Evolutionary conservation across 2,888 invertebrate species (phyloP).

Genomic region (Tipula helvola): DNA sequence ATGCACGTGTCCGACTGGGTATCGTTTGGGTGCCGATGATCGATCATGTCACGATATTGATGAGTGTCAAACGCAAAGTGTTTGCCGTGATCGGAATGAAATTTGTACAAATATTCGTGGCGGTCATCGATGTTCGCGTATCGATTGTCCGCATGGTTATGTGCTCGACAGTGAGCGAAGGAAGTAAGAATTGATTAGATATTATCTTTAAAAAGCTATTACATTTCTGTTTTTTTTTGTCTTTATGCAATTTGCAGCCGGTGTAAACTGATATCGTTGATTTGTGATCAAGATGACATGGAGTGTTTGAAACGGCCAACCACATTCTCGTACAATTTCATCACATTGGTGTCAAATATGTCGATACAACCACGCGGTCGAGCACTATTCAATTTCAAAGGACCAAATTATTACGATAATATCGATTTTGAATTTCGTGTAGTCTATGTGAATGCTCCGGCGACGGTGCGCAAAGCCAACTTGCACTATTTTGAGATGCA

Average conservation of each 20-base stretch:
- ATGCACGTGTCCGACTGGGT: constrained; percentile 71
- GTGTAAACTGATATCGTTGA: constrained; percentile 57
- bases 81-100: constrained; percentile 48
- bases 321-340: constrained; percentile 84
- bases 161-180: constrained; percentile 59
- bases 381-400: constrained; percentile 80
- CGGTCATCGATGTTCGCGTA: constrained; percentile 71
- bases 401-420: constrained; percentile 58
- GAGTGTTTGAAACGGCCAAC: constrained; percentile 69
- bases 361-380: constrained; percentile 46
- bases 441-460: constrained; percentile 50
- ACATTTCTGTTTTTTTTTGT: background rate
- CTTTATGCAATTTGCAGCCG: constrained; percentile 43
- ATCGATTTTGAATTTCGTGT: constrained; percentile 67
- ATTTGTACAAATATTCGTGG: constrained; percentile 88
- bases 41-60: constrained; percentile 74
- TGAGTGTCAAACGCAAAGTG: constrained; percentile 45
- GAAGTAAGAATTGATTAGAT: constrained; percentile 49
- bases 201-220: background rate
- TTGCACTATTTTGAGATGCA: constrained; percentile 43
- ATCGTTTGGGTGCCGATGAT: constrained; percentile 58
- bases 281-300: constrained; percentile 59
- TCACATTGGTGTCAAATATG: constrained; percentile 78
- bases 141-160: constrained; percentile 79
- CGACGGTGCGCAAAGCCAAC: constrained; percentile 43